Conservation (phyloP, 2,113 vertebrate genomes). For the Chloebia gouldiae region DNA sequence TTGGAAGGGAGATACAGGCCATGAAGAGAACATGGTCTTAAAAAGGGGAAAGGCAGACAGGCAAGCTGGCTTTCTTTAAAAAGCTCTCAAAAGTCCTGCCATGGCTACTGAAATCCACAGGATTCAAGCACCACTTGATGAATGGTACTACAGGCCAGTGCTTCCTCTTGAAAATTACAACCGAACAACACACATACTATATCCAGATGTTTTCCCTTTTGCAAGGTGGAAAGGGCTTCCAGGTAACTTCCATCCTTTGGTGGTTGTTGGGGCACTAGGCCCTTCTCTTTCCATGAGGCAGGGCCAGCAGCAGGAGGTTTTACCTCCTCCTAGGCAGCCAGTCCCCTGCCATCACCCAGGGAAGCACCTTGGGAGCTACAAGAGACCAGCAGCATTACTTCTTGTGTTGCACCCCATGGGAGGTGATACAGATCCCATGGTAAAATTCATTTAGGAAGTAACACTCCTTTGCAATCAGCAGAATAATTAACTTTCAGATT, state of each 20-base stretch:
- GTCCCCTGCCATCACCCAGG: neutral
- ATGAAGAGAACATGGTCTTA: neutral
- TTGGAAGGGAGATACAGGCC: neutral
- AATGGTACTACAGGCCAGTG: neutral
- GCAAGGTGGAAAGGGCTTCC: neutral
- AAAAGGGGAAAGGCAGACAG: neutral
- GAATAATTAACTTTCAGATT: neutral
- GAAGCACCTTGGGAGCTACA: neutral
- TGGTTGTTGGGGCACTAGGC: neutral
- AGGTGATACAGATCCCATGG: neutral
- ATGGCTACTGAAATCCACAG: neutral
- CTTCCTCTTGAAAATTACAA: neutral
- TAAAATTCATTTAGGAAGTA: neutral
- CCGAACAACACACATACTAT: neutral
- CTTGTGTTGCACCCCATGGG: neutral
- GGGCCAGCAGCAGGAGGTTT: neutral
- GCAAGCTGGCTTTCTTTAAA: neutral
- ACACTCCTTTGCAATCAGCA: neutral
- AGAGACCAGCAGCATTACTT: neutral
- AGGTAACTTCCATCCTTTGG: neutral
- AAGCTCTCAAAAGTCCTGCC: neutral
- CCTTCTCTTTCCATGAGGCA: neutral
- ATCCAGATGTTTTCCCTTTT: neutral
- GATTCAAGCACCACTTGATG: neutral
- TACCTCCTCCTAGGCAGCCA: neutral